These are phyloP conservation scores for Catharus minimus DNA, from an alignment of 2,113 vertebrate species.

Conservation along the genomic window DNA sequence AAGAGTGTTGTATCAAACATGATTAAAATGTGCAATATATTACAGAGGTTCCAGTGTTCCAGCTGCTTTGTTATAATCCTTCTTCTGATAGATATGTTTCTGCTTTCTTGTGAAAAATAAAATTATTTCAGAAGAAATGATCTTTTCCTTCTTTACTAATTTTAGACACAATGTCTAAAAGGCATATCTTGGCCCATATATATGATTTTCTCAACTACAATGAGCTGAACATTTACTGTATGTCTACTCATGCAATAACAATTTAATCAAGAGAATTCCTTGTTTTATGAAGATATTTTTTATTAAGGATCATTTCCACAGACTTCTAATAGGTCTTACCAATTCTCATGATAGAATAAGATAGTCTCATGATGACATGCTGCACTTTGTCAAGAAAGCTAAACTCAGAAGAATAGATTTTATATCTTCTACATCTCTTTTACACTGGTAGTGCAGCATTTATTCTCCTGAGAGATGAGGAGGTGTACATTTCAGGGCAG, in stretches of 20 bases:
- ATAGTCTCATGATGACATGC: background rate
- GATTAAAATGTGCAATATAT: slow-evolving; percentile 79
- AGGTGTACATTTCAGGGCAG: background rate
- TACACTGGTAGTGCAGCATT: background rate
- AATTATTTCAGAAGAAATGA: slow-evolving; percentile 51
- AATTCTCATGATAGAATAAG: background rate
- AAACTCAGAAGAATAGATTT: background rate
- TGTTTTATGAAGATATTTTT: background rate
- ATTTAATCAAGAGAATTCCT: slow-evolving; percentile 16
- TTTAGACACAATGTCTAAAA: slow-evolving; percentile 20
- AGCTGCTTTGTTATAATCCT: slow-evolving; percentile 70
- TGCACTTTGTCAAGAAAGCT: background rate
- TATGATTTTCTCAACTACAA: background rate
- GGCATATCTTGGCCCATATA: background rate
- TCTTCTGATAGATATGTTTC: slow-evolving; percentile 54
- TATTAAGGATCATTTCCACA: background rate
- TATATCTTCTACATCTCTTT: background rate
- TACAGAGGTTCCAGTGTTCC: slow-evolving; percentile 69
- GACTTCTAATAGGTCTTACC: background rate
- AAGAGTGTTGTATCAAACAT: slow-evolving; percentile 77
- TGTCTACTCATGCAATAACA: background rate
- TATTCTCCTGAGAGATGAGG: background rate
- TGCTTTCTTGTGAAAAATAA: slow-evolving; percentile 58
- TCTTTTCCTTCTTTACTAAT: slow-evolving; percentile 35
- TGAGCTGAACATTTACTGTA: background rate